A percentile compares a stretch with the other conserved stretches of the same genome.
phyloP scores from a whole-genome alignment of 2,113 vertebrate species.

The Octodon degus region DNA sequence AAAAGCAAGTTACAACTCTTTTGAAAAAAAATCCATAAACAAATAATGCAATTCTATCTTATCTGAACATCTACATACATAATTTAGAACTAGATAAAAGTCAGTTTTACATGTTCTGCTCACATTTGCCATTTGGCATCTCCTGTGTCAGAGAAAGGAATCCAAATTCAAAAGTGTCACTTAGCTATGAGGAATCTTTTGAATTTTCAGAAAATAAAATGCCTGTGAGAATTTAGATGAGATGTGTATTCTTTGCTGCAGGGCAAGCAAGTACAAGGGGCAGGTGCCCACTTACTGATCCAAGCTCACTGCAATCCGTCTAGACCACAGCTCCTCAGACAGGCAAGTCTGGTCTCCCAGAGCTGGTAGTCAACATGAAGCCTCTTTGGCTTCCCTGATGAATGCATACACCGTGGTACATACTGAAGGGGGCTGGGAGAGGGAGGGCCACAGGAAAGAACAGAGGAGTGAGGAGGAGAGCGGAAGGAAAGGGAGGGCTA shows the following conservation, averaged over 20 bases:
- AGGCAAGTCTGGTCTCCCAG: not conserved
- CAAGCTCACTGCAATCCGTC: not conserved
- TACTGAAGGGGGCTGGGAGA: not conserved
- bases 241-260: not conserved
- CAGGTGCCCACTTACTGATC: not conserved
- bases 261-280: not conserved
- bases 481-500: not conserved
- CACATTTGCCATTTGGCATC: not conserved
- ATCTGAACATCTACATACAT: not conserved
- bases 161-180: not conserved
- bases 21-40: not conserved
- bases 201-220: not conserved
- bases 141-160: not conserved
- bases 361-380: not conserved
- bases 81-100: conserved; percentile 25
- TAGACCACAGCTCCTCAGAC: not conserved
- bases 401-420: not conserved
- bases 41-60: not conserved
- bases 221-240: not conserved
- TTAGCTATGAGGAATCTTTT: conserved; percentile 1
- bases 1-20: not conserved
- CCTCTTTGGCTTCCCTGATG: not conserved
- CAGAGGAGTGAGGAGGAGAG: rapidly evolving
- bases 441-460: not conserved
- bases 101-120: not conserved